Base-by-base conservation (phyloP, 2,797 vertebrate genomes). In the Hozukius guyotensis region DNA sequence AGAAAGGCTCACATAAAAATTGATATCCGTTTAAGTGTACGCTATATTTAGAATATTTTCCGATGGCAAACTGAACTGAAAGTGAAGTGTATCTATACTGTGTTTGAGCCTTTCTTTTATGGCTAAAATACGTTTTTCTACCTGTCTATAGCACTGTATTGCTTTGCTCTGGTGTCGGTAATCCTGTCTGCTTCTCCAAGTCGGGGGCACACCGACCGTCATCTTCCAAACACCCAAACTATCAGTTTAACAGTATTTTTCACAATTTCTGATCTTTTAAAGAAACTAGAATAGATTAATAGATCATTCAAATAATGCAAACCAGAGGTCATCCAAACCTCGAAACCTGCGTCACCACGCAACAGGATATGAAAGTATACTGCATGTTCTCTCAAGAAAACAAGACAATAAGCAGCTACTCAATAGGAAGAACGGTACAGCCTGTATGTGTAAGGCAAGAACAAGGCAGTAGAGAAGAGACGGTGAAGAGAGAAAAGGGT, bases 391-490 rank as follows among this genome's bases (percentile, higher is more conserved):
- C 5, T 46, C 42, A 5, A 24, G 11, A 57, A n/a, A 1, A 53
- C 27, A 27, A 22, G 57, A 46, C 5, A 22, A 29, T 14, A 42
- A 46, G 34, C 12, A 6, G 16, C 29, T n/a, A 10, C 14, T 67
- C 12, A 34, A 67, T n/a, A 36, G 38, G 32, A 38, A 65, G 61
- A 78, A 60, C 24, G 55, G 72, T 14, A 27, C 42, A 77, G 24
- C 25, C 66, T 81, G 84, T 56, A 29, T 69, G 66, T 72, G 29
- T 63, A 27, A 72, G 25, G 25, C 6, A 56, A 65, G 22, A 82
- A 69, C 46, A 56, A 31, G 56, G 46, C 32, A n/a, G 72, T 22
- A 38, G 38, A 25, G 46, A 70, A 22, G 31, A 55, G 75, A 80
- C 36, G 8, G 6, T 3, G 27, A 7, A 66, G 69, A 53, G 49